These are phyloP conservation scores for Lepidurus packardi DNA, from an alignment of 1,140 invertebrate species.

Conservation along the genomic window DNA sequence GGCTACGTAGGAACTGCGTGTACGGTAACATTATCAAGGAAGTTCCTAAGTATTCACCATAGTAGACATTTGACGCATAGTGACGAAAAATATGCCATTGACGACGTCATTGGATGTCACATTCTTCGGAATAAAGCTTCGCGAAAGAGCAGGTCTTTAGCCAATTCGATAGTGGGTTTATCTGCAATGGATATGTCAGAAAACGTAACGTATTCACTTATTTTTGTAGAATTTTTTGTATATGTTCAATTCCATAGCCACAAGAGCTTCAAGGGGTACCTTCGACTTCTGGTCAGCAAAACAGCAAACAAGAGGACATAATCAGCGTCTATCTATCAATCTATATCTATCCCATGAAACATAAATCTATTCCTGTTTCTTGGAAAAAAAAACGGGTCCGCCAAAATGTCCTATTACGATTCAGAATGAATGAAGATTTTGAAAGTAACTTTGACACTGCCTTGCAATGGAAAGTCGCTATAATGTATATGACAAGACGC, in stretches of 20 bases:
- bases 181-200: neutral
- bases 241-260: neutral
- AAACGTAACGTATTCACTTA: neutral
- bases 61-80: neutral
- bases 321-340: neutral
- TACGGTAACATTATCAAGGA: neutral
- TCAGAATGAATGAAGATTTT: neutral
- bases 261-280: neutral
- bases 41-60: neutral
- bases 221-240: neutral
- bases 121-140: neutral
- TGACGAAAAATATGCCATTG: neutral
- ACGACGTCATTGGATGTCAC: neutral
- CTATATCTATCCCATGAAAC: neutral
- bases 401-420: neutral
- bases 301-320: neutral
- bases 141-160: neutral
- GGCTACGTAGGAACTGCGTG: slow-evolving; percentile 2
- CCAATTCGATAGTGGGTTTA: neutral
- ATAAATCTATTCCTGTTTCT: neutral
- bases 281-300: neutral
- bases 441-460: neutral
- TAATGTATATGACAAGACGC: neutral
- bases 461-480: slow-evolving; percentile 14
- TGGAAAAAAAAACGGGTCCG: neutral